Conservation (phyloP, 2,888 invertebrate genomes). For the Deroplatys truncata region DNA sequence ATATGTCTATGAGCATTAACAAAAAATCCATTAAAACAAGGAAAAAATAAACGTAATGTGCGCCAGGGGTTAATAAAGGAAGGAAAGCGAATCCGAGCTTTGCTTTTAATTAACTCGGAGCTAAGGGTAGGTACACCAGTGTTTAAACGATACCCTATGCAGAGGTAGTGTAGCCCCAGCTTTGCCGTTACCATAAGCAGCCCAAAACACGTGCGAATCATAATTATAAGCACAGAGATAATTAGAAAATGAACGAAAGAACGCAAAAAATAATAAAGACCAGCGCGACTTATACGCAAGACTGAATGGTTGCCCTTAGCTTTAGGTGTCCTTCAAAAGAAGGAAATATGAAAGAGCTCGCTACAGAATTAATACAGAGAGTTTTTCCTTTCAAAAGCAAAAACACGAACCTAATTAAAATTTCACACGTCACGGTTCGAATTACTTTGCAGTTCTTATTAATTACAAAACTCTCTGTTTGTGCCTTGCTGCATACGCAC, state of each 20-base stretch:
- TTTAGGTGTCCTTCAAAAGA: not conserved
- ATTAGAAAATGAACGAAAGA: not conserved
- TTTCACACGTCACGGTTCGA: not conserved
- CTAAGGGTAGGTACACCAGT: not conserved
- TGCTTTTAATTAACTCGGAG: not conserved
- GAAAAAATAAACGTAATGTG: not conserved
- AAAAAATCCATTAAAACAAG: not conserved
- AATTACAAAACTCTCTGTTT: not conserved
- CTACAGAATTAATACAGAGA: not conserved
- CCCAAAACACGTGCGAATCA: not conserved
- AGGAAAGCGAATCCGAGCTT: not conserved
- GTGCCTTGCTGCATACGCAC: not conserved
- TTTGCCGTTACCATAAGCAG: not conserved
- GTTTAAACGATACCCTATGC: not conserved
- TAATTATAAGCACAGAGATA: not conserved
- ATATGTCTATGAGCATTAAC: not conserved
- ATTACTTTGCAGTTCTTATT: not conserved
- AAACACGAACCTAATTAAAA: not conserved
- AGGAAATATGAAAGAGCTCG: not conserved
- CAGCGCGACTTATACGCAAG: not conserved
- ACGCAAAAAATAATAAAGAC: not conserved
- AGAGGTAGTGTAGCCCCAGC: not conserved
- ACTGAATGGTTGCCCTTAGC: not conserved
- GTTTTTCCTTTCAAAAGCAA: not conserved
- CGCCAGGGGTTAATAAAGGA: not conserved